Evolutionary conservation across 2,113 vertebrate genomes (phyloP).

Genomic region (Lanius ludovicianus): DNA sequence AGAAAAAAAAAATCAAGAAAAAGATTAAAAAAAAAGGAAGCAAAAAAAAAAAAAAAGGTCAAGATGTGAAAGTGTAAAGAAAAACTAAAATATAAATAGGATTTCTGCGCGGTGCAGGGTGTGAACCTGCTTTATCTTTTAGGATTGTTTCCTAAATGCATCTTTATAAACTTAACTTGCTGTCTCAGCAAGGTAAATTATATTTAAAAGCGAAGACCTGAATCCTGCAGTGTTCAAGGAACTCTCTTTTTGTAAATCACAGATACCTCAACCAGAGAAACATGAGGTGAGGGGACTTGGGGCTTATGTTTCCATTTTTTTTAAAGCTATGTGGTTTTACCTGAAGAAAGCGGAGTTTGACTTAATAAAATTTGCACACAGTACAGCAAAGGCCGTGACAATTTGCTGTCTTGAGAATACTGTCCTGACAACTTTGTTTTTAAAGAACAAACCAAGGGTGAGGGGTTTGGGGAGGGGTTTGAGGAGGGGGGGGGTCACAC

Average conservation of each 20-base stretch:
- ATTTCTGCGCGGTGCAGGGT: slow-evolving; percentile 79
- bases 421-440: slow-evolving; percentile 51
- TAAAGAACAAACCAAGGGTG: slow-evolving; percentile 22
- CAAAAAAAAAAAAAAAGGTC: slow-evolving; percentile 58
- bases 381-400: slow-evolving; percentile 31
- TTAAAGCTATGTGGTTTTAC: slow-evolving; percentile 72
- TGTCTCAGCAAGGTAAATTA: slow-evolving; percentile 83
- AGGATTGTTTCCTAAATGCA: slow-evolving; percentile 84
- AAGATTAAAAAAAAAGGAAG: neutral
- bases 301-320: slow-evolving; percentile 72
- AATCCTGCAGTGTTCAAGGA: slow-evolving; percentile 77
- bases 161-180: slow-evolving; percentile 84
- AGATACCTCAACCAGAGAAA: slow-evolving; percentile 77
- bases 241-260: slow-evolving; percentile 80
- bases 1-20: neutral
- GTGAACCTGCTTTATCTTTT: slow-evolving; percentile 82
- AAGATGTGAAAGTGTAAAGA: slow-evolving; percentile 74
- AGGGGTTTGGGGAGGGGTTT: neutral
- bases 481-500: neutral
- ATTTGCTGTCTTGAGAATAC: slow-evolving; percentile 65
- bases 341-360: slow-evolving; percentile 68
- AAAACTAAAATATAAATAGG: slow-evolving; percentile 69
- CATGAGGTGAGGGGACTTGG: slow-evolving; percentile 59
- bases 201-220: slow-evolving; percentile 76
- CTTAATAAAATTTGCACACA: slow-evolving; percentile 74